Percentiles rank a stretch among this genome's conserved stretches.
phyloP scores from a whole-genome alignment of 2,113 vertebrate genomes.

The Ceuthmochares aereus region DNA sequence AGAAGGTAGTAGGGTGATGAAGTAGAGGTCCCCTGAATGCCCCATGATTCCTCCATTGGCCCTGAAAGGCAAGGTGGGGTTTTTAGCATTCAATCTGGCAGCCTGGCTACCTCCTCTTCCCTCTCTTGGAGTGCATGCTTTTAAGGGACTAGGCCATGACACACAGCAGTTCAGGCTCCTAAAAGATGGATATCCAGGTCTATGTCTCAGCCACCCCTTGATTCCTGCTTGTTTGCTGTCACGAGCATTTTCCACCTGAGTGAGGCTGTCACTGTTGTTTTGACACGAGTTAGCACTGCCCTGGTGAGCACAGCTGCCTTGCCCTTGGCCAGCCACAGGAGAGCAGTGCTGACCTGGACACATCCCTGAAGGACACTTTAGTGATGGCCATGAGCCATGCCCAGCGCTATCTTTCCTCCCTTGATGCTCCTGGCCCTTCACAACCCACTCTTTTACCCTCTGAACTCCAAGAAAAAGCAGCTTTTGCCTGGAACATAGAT shows the following conservation, averaged over 20 bases:
- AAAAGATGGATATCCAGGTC: background rate
- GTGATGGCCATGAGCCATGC: background rate
- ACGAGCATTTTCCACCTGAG: background rate
- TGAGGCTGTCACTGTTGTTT: background rate
- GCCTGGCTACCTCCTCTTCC: background rate
- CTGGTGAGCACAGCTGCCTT: background rate
- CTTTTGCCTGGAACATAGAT: background rate
- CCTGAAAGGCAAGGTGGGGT: background rate
- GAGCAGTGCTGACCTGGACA: background rate
- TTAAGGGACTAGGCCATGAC: background rate
- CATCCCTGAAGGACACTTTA: background rate
- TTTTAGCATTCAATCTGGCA: background rate
- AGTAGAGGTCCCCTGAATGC: background rate
- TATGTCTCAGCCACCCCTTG: accelerated
- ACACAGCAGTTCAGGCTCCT: background rate
- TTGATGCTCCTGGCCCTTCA: background rate
- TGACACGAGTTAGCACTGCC: background rate
- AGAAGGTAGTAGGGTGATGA: background rate
- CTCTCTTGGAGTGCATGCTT: background rate
- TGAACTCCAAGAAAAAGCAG: background rate
- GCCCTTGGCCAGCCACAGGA: background rate
- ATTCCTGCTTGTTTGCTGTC: background rate
- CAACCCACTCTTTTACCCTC: background rate
- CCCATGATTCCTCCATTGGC: background rate
- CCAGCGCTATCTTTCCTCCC: background rate